phyloP scores from a whole-genome alignment of 1,140 invertebrate species.

The Oscheius sp. region DNA sequence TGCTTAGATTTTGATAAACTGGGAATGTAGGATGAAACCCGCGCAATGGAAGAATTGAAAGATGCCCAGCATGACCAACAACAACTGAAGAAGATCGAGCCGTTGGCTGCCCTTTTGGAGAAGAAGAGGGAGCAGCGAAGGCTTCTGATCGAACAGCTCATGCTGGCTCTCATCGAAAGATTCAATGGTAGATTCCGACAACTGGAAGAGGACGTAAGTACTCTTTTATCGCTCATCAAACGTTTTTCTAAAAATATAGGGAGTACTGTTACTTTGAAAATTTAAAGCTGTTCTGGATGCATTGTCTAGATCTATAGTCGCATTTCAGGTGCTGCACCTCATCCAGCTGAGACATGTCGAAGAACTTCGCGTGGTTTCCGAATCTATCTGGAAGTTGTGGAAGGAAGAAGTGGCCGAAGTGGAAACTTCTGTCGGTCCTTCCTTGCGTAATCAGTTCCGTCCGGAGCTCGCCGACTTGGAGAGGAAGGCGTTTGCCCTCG shows the following conservation, averaged over 20 bases:
- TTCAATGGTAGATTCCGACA: slow-evolving; percentile 12
- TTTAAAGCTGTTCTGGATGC: too few species aligned
- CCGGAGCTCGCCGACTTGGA: slow-evolving; percentile 32
- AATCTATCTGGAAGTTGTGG: slow-evolving; percentile 16
- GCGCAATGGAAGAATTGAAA: slow-evolving; percentile 24
- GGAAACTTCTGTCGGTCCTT: slow-evolving; percentile 12
- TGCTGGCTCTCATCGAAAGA: neutral
- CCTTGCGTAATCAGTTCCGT: neutral
- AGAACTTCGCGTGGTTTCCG: slow-evolving; percentile 12
- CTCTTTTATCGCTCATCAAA: too few species aligned
- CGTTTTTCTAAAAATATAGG: too few species aligned
- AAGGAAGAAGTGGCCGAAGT: slow-evolving; percentile 22
- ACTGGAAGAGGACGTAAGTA: slow-evolving; percentile 27
- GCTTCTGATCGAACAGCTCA: neutral
- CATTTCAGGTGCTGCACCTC: slow-evolving; percentile 2
- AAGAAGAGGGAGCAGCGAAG: neutral
- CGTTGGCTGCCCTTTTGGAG: neutral
- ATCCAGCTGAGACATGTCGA: slow-evolving; percentile 19
- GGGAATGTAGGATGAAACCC: slow-evolving; percentile 6
- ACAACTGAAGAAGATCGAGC: neutral
- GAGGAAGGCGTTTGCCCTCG: slow-evolving; percentile 20
- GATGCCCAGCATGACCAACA: slow-evolving; percentile 12
- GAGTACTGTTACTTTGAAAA: too few species aligned
- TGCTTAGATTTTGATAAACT: too few species aligned
- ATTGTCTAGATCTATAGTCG: too few species aligned